These are phyloP conservation scores for Torymus aiolomorphi DNA, from an alignment of 2,888 invertebrate genomes.

Conservation along the genomic window DNA sequence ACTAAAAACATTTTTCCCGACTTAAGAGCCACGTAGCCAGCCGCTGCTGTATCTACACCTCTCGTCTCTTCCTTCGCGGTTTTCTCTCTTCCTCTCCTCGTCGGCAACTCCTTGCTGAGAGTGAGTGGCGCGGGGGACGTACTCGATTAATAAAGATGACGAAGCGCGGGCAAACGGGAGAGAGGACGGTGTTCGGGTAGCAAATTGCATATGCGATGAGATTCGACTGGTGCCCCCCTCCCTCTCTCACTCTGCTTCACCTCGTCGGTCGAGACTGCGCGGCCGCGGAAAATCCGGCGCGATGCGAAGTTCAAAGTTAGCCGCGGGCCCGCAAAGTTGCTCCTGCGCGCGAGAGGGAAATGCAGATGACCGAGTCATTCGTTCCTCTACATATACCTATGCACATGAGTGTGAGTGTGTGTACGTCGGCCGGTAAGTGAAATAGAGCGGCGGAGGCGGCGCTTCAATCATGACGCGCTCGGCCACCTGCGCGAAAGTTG, in stretches of 20 bases:
- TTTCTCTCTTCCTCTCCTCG: background rate
- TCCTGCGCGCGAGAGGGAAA: background rate
- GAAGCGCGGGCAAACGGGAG: conserved; percentile 5
- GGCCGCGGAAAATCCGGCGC: conserved; percentile 17
- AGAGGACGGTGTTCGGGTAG: background rate
- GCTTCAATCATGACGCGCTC: conserved; percentile 45
- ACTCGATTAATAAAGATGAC: conserved; percentile 32
- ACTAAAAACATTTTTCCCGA: background rate
- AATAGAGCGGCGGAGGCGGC: conserved; percentile 26
- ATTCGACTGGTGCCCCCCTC: background rate
- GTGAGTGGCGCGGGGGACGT: too few species aligned
- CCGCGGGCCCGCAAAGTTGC: background rate
- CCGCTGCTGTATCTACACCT: background rate
- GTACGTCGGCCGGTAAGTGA: conserved; percentile 23
- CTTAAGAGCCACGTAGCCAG: background rate
- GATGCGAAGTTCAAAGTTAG: conserved; percentile 33
- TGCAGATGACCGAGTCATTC: conserved; percentile 36
- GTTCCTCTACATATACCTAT: background rate
- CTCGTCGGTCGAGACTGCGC: too few species aligned
- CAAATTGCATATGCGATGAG: conserved; percentile 32
- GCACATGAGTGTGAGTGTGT: background rate
- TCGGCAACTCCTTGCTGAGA: background rate
- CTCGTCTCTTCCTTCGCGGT: background rate
- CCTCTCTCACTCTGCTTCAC: background rate
- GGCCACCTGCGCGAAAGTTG: conserved; percentile 39